phyloP scores from a whole-genome alignment of 2,888 invertebrate genomes.

The Ornithoptera priamus region DNA sequence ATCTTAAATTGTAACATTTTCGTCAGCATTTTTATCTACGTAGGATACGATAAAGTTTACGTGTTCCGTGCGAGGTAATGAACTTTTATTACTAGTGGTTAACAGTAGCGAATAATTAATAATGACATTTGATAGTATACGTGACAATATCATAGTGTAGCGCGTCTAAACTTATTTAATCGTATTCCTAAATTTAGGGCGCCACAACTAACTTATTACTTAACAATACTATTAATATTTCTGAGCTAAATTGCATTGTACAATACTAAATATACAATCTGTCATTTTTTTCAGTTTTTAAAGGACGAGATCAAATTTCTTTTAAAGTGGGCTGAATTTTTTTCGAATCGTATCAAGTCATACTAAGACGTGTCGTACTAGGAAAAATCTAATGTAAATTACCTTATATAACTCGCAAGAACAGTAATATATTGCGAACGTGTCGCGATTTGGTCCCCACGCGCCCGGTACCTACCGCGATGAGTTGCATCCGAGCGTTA shows the following conservation, averaged over 20 bases:
- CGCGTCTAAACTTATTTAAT: conserved; percentile 65
- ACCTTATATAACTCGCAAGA: neutral
- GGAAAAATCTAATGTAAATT: neutral
- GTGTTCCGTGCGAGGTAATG: conserved; percentile 76
- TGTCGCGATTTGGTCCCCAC: conserved; percentile 53
- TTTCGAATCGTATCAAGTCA: neutral
- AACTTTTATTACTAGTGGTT: conserved; percentile 38
- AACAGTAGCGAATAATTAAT: conserved; percentile 14
- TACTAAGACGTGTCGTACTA: neutral
- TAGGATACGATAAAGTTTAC: conserved; percentile 67
- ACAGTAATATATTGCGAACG: conserved; percentile 43
- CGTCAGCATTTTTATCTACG: conserved; percentile 15
- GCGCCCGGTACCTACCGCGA: conserved; percentile 59
- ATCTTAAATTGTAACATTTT: conserved; percentile 23
- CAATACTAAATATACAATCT: conserved; percentile 7
- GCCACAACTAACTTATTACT: neutral
- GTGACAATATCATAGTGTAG: conserved; percentile 65
- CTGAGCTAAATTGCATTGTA: neutral
- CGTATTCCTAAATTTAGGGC: neutral
- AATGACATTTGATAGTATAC: conserved; percentile 40
- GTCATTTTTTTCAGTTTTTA: conserved; percentile 21
- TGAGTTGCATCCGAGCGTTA: conserved; percentile 39
- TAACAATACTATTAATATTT: neutral
- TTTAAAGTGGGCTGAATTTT: neutral
- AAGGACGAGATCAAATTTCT: conserved; percentile 4